These are phyloP conservation scores for Cheiracanthium punctorium DNA, from an alignment of 2,888 invertebrate species.

Conservation along the genomic window DNA sequence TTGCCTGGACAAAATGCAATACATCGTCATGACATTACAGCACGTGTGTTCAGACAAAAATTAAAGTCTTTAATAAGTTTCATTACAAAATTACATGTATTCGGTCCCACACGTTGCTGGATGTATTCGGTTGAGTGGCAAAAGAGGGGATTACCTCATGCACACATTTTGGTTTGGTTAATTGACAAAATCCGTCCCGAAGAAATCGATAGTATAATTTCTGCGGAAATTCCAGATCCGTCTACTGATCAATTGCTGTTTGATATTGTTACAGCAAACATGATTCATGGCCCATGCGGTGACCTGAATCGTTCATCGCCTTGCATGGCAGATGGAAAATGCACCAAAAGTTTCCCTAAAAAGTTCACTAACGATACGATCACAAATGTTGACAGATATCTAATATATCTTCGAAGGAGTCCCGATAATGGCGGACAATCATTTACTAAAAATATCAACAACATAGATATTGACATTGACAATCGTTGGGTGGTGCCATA, in stretches of 20 bases:
- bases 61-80: conserved; percentile 19
- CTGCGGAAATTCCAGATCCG: conserved; percentile 54
- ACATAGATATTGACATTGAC: conserved; percentile 21
- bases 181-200: conserved; percentile 23
- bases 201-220: conserved; percentile 32
- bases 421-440: conserved; percentile 30
- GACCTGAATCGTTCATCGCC: conserved; percentile 20
- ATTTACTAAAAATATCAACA: conserved; percentile 20
- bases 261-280: conserved; percentile 23
- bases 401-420: conserved; percentile 39
- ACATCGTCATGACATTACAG: conserved; percentile 73
- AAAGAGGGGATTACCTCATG: conserved; percentile 74
- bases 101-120: conserved; percentile 72
- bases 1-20: conserved; percentile 67
- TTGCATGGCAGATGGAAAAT: conserved; percentile 41
- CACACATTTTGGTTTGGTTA: conserved; percentile 70
- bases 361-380: conserved; percentile 20
- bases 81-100: conserved; percentile 56
- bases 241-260: background rate
- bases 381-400: conserved; percentile 33
- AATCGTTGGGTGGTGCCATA: too few species aligned
- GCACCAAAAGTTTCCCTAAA: conserved; percentile 33
- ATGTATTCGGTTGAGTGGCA: conserved; percentile 74
- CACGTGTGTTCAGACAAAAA: conserved; percentile 73
- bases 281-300: conserved; percentile 38